These are phyloP conservation scores for Piaya cayana DNA, from an alignment of 2,113 vertebrate genomes.

Conservation along the genomic window DNA sequence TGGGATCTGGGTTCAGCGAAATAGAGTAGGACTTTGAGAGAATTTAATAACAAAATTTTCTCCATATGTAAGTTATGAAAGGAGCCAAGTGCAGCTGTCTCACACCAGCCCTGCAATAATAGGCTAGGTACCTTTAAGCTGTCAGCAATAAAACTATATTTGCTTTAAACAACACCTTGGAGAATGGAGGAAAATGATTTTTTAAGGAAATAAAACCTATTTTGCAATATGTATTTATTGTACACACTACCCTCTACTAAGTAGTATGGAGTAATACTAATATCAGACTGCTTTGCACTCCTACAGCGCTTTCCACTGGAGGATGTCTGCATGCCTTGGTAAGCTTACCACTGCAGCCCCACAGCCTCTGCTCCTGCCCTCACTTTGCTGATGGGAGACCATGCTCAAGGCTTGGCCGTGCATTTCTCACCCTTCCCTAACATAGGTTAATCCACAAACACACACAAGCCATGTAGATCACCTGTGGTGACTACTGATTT, in stretches of 20 bases:
- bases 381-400: accelerated
- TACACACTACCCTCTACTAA: background rate
- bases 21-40: background rate
- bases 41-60: slow-evolving; percentile 9
- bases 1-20: background rate
- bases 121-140: background rate
- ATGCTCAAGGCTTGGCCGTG: background rate
- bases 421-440: background rate
- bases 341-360: background rate
- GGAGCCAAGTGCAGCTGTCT: slow-evolving; percentile 21
- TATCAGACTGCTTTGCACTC: background rate
- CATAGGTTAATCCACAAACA: background rate
- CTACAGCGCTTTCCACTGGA: background rate
- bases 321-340: background rate
- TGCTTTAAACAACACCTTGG: slow-evolving; percentile 41
- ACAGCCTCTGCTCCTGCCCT: background rate
- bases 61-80: slow-evolving; percentile 17
- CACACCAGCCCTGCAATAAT: background rate
- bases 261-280: background rate
- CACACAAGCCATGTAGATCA: background rate
- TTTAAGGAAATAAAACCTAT: slow-evolving; percentile 8
- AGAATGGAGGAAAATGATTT: background rate
- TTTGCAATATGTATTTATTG: slow-evolving; percentile 22
- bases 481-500: background rate
- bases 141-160: slow-evolving; percentile 35